These are phyloP conservation scores for Lepidochrysops patricia DNA, from an alignment of 2,888 invertebrate species.

Conservation along the genomic window DNA sequence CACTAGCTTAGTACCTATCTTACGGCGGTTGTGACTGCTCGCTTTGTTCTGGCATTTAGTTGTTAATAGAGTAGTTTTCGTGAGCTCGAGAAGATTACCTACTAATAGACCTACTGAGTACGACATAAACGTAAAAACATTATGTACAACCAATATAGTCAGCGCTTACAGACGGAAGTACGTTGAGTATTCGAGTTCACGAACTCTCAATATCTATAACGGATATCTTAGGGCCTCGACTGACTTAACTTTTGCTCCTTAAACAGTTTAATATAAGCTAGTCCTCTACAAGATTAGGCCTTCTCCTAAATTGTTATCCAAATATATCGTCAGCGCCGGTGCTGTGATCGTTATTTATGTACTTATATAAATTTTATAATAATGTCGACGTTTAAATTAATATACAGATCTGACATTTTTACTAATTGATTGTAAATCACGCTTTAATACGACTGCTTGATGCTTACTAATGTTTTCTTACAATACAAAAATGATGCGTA, in stretches of 20 bases:
- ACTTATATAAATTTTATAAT: conserved; percentile 32
- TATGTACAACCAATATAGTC: background rate
- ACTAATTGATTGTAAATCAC: conserved; percentile 2
- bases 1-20: conserved; percentile 11
- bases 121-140: background rate
- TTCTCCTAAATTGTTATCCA: conserved; percentile 42
- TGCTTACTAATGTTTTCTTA: background rate
- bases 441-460: background rate
- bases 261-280: conserved; percentile 31
- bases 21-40: conserved; percentile 5
- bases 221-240: background rate
- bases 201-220: background rate
- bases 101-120: background rate
- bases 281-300: conserved; percentile 44
- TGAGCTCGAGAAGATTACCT: background rate
- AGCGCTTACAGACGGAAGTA: background rate
- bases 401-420: conserved; percentile 10
- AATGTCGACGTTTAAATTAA: conserved; percentile 10
- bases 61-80: background rate
- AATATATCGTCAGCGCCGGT: conserved; percentile 37
- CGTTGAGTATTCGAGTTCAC: background rate
- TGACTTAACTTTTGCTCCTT: conserved; percentile 1
- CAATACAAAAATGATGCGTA: background rate
- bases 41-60: conserved; percentile 6
- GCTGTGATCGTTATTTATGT: conserved; percentile 46